Conservation (phyloP, 2,113 vertebrate genomes). For the Ceyx cyanopectus region DNA sequence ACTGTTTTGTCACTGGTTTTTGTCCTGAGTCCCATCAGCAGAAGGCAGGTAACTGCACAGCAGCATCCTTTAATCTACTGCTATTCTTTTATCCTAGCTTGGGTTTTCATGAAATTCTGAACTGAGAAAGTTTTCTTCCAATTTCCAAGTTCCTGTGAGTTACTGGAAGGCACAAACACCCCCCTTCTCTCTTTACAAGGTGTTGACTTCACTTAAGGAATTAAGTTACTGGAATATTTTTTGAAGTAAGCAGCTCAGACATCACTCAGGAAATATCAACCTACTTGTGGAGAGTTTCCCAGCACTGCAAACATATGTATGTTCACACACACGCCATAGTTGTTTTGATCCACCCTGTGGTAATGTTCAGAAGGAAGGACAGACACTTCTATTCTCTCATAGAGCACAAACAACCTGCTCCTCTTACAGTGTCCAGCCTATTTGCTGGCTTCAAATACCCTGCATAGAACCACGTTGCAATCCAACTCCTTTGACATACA, state of each 20-base stretch:
- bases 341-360: neutral
- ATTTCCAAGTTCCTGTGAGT: neutral
- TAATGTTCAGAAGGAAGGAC: neutral
- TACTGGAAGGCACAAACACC: neutral
- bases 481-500: neutral
- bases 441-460: neutral
- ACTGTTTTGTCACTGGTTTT: neutral
- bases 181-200: neutral
- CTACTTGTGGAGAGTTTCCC: neutral
- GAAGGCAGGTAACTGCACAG: neutral
- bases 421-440: neutral
- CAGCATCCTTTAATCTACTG: neutral
- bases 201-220: neutral
- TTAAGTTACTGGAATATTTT: neutral
- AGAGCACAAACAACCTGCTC: neutral
- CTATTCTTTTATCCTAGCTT: neutral
- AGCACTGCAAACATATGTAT: neutral
- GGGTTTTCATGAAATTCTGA: neutral
- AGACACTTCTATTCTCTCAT: neutral
- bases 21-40: neutral
- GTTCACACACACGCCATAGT: neutral
- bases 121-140: neutral
- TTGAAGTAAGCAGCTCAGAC: neutral
- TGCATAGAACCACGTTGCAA: neutral
- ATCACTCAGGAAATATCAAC: neutral